Evolutionary conservation across 2,888 invertebrate genomes (phyloP), one percentile per base, ranked within the genome.

Genomic region (Phania funesta): DNA sequence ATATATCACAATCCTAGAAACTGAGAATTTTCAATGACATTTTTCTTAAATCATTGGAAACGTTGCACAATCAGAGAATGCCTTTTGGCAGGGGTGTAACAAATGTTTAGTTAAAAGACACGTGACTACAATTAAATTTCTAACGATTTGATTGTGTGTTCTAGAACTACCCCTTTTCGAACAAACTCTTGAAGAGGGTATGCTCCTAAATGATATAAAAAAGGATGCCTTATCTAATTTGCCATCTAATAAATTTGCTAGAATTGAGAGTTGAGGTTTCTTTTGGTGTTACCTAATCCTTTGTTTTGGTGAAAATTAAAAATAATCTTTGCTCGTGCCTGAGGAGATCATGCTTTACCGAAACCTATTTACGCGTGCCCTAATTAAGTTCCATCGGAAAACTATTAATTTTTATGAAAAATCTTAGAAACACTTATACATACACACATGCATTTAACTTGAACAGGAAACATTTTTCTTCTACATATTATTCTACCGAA

Each of bases 81-180:
- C 13, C 2, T 18, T 9, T 26, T 62, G n/a, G 8, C 1, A 20
- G 9, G 41, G 29, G 38, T 60, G 54, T 52, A 26, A n/a, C 54
- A 77, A 77, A 68, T 65, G 56, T 58, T 38, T n/a, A 78, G 38
- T 35, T 3, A 13, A 41, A 22, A 56, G 41, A 38, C 82, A 75
- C 78, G 82, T 78, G 82, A 82, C 70, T 74, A 60, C 67, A 78
- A 56, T 75, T 26, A 29, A 73, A 32, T 13, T 67, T 26, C n/a
- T 64, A 44, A 35, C 48, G 64, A 50, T 60, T n/a, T 65, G 18
- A 46, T 18, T 8, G 38, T 48, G 41, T 50, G n/a, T 3, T 44
- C 35, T n/a, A n/a, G 20, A 65, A 35, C 60, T 64, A 76, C 76
- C 78, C 71, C 20, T 67, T 67, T 38, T 52, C 16, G 22, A 0